These are phyloP conservation scores for Cerastis leucographa DNA, from an alignment of 2,888 invertebrate genomes.

Conservation along the genomic window DNA sequence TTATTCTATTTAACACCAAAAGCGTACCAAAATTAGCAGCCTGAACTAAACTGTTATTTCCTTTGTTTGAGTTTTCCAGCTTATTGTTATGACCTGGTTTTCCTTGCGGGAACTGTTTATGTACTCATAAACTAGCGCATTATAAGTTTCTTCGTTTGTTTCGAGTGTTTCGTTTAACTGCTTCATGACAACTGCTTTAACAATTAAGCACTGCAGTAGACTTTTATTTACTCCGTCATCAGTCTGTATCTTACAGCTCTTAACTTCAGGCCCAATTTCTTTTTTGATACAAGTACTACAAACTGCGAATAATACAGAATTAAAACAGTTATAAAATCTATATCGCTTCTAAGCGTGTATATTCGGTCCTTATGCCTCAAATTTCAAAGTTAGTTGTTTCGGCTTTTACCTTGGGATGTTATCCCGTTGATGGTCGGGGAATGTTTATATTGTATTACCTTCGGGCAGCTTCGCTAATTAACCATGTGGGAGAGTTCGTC, in stretches of 20 bases:
- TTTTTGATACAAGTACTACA: conserved; percentile 15
- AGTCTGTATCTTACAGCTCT: conserved; percentile 6
- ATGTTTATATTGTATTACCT: conserved; percentile 58
- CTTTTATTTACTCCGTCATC: not conserved
- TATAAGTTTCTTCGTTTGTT: conserved; percentile 20
- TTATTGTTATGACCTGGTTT: conserved; percentile 23
- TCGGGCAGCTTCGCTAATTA: conserved; percentile 54
- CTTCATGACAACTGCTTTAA: conserved; percentile 2
- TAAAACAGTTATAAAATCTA: conserved; percentile 15
- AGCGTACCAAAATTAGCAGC: not conserved
- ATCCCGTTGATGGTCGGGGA: conserved; percentile 35
- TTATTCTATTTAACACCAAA: not conserved
- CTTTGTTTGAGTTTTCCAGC: conserved; percentile 25
- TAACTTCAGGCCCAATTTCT: conserved; percentile 16
- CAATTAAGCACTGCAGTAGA: not conserved
- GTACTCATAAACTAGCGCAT: conserved; percentile 12
- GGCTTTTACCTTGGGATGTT: conserved; percentile 32
- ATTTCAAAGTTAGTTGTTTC: conserved; percentile 39
- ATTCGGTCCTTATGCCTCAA: conserved; percentile 8
- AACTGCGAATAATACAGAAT: not conserved
- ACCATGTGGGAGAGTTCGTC: conserved; percentile 35
- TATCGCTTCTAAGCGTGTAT: not conserved
- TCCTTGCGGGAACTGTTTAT: conserved; percentile 10
- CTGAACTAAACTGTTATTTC: conserved; percentile 15
- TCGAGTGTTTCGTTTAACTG: conserved; percentile 7